These are phyloP conservation scores for Chelidonichthys spinosus DNA, from an alignment of 2,797 vertebrate genomes.

Conservation along the genomic window DNA sequence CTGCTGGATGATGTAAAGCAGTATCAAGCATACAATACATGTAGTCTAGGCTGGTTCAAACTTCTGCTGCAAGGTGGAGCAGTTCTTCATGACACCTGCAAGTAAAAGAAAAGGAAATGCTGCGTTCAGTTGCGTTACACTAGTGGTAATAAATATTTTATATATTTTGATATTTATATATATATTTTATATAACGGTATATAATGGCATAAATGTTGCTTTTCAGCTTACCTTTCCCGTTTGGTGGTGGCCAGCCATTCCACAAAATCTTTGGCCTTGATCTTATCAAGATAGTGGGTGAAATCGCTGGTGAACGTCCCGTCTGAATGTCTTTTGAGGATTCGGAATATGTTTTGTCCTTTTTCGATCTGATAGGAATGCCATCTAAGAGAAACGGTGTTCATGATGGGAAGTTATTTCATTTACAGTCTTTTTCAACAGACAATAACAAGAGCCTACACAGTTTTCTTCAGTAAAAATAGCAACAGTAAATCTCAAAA, in stretches of 20 bases:
- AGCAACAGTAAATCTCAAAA: neutral
- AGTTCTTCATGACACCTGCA: conserved; percentile 54
- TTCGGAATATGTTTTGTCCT: conserved; percentile 46
- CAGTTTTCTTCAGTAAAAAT: neutral
- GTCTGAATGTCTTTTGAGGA: conserved; percentile 83
- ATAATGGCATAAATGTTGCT: neutral
- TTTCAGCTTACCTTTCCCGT: conserved; percentile 61
- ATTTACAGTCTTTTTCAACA: conserved; percentile 1
- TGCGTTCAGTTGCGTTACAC: neutral
- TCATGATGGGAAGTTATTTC: neutral
- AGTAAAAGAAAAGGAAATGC: conserved; percentile 30
- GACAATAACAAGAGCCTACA: neutral
- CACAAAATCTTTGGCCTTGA: conserved; percentile 88
- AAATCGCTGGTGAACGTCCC: conserved; percentile 87
- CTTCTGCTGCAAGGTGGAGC: conserved; percentile 15
- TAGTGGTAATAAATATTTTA: neutral
- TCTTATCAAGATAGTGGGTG: conserved; percentile 81
- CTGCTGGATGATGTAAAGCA: conserved; percentile 7
- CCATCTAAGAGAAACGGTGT: conserved; percentile 62
- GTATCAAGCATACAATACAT: neutral
- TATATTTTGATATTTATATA: no score
- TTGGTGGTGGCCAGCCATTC: conserved; percentile 85
- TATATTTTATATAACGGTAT: neutral
- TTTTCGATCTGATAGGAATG: conserved; percentile 48
- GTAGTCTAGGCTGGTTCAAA: conserved; percentile 9